These are phyloP conservation scores for Rhopalosiphum maidis DNA, from an alignment of 1,140 invertebrate genomes.

Conservation along the genomic window DNA sequence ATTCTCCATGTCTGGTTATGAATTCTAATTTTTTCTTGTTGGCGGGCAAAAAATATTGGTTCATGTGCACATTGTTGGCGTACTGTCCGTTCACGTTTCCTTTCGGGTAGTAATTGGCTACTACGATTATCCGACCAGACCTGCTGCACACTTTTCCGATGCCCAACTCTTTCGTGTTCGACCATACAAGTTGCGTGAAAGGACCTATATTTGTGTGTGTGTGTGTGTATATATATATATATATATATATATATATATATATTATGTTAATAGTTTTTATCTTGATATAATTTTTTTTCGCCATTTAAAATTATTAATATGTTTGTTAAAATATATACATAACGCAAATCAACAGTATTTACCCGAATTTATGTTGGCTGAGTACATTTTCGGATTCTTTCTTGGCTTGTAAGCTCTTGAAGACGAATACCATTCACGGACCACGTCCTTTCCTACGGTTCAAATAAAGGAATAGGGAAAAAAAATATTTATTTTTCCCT, in stretches of 20 bases:
- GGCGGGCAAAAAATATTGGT: neutral
- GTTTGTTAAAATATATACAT: neutral
- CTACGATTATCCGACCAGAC: conserved; percentile 78
- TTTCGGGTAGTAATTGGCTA: conserved; percentile 80
- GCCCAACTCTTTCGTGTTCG: conserved; percentile 77
- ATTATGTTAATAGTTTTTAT: neutral
- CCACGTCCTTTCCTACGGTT: conserved; percentile 9
- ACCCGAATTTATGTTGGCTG: conserved; percentile 48
- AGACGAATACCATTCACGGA: conserved; percentile 44
- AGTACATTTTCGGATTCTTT: conserved; percentile 30
- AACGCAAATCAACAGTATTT: neutral
- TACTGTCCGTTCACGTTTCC: conserved; percentile 69
- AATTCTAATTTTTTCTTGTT: neutral
- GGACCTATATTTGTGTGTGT: conserved; percentile 70
- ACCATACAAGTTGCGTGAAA: conserved; percentile 92
- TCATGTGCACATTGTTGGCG: conserved; percentile 36
- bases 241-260: conserved; percentile 31
- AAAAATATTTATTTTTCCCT: neutral
- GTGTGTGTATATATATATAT: no score
- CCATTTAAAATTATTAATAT: neutral
- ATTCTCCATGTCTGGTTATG: neutral
- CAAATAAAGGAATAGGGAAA: neutral
- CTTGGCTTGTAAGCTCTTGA: conserved; percentile 25
- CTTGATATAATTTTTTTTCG: neutral
- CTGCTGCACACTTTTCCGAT: conserved; percentile 80